Conservation (phyloP, 2,888 invertebrate species). For the Eristalis tenax region DNA sequence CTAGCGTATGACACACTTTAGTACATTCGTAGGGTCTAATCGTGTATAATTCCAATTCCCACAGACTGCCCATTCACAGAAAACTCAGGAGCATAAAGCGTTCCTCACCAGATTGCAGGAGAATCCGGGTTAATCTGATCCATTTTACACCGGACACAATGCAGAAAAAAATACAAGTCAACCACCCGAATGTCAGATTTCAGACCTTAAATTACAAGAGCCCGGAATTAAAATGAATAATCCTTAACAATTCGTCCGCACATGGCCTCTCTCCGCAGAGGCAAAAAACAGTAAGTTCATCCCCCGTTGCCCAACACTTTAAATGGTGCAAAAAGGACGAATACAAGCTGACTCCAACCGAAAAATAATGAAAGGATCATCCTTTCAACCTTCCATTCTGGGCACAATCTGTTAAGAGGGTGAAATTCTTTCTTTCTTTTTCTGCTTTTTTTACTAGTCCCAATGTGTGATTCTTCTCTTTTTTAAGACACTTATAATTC, state of each 20-base stretch:
- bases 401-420: slow-evolving; percentile 37
- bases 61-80: too few species aligned
- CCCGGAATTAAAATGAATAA: not conserved
- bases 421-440: slow-evolving; percentile 12
- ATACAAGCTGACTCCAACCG: slow-evolving; percentile 23
- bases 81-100: too few species aligned
- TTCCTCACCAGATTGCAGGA: not conserved
- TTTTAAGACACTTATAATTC: slow-evolving; percentile 52
- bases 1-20: too few species aligned
- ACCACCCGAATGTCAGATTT: not conserved
- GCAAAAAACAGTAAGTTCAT: too few species aligned
- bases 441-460: not conserved
- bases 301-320: not conserved
- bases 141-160: not conserved
- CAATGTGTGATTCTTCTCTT: slow-evolving; percentile 40
- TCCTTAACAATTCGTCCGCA: not conserved
- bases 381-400: not conserved
- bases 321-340: not conserved
- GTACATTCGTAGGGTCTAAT: too few species aligned
- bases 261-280: too few species aligned
- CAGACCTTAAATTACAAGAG: not conserved
- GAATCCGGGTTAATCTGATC: not conserved
- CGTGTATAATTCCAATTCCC: too few species aligned
- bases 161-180: not conserved
- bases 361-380: slow-evolving; percentile 32